Evolutionary conservation across 2,113 vertebrate species (phyloP).

Genomic region (Cariama cristata): DNA sequence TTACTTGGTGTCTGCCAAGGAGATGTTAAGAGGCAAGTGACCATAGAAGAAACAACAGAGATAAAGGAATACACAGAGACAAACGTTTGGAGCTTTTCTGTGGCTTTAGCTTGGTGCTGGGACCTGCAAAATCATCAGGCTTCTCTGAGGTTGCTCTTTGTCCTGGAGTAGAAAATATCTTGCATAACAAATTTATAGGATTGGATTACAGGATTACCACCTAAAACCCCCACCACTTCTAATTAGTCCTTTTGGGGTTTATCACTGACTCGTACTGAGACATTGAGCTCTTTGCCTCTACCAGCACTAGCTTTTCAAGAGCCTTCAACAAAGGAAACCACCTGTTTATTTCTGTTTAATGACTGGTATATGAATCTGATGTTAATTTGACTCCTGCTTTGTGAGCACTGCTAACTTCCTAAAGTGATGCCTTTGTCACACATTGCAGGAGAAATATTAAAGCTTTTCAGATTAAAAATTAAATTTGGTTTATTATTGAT

Average conservation of each 20-base stretch:
- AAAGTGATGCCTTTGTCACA: conserved; percentile 18
- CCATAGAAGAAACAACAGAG: not conserved
- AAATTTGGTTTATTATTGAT: not conserved
- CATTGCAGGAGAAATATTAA: conserved; percentile 11
- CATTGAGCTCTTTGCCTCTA: not conserved
- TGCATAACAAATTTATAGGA: not conserved
- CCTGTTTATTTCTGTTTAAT: conserved; percentile 29
- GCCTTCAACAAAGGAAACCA: not conserved
- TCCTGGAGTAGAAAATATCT: not conserved
- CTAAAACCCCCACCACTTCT: not conserved
- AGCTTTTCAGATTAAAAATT: conserved; percentile 50
- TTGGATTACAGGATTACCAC: not conserved
- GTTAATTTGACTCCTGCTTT: conserved; percentile 28
- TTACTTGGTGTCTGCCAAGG: not conserved
- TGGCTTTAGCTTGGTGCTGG: not conserved
- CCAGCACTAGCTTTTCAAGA: not conserved
- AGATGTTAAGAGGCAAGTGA: not conserved
- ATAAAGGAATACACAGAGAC: not conserved
- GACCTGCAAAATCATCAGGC: not conserved
- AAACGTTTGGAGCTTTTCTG: not conserved
- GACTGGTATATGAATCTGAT: conserved; percentile 3
- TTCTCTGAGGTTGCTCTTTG: not conserved
- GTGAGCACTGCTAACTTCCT: conserved; percentile 35
- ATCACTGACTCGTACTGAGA: not conserved
- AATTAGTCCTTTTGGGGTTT: not conserved